These are phyloP conservation scores for Drosophila gunungcola DNA, from an alignment of 1,140 invertebrate species.

Conservation along the genomic window DNA sequence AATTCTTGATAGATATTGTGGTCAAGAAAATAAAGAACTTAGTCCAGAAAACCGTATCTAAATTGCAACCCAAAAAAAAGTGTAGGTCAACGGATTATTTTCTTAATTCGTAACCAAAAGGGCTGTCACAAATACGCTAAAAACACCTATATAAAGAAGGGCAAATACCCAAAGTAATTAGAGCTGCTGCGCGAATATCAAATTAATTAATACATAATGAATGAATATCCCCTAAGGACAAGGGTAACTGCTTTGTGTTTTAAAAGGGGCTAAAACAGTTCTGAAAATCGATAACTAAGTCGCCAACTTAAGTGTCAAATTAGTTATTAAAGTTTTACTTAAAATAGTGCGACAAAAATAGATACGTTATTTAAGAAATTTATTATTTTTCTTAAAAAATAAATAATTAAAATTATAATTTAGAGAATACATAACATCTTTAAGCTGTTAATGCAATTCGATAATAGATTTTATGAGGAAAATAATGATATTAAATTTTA, in stretches of 20 bases:
- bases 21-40: background rate
- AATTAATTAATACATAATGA: constrained; percentile 68
- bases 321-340: no score
- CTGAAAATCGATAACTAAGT: constrained; percentile 63
- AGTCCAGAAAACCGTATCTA: background rate
- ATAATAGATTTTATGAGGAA: no score
- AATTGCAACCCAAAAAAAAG: background rate
- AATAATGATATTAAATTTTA: no score
- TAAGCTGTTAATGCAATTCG: no score
- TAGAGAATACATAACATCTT: no score
- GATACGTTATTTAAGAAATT: no score
- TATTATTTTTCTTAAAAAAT: no score
- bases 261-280: background rate
- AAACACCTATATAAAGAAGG: background rate
- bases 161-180: background rate
- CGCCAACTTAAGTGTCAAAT: background rate
- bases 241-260: background rate
- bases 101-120: background rate
- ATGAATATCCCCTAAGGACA: constrained; percentile 13
- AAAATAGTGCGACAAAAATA: no score
- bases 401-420: background rate
- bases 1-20: background rate
- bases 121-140: background rate
- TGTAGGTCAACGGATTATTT: no score
- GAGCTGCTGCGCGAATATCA: constrained; percentile 32